Conservation (phyloP, 2,888 invertebrate genomes). For the Nymphalis urticae region DNA sequence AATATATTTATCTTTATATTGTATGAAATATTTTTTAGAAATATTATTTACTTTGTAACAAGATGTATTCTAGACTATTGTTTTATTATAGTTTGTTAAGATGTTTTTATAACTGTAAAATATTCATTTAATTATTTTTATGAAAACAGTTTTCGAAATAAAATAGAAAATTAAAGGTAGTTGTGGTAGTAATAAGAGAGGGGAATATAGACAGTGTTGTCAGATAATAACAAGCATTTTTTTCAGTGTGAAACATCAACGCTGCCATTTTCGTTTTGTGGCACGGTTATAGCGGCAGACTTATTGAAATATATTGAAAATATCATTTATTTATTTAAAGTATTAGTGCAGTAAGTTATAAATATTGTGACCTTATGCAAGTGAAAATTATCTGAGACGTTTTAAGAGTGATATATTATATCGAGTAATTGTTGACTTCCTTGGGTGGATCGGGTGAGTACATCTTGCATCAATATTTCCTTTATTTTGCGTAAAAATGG, state of each 20-base stretch:
- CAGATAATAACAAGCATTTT: conserved; percentile 36
- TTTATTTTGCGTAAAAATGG: conserved; percentile 45
- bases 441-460: conserved; percentile 75
- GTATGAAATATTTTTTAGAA: too few relatives aligned
- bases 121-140: background rate
- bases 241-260: conserved; percentile 48
- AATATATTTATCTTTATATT: too few relatives aligned
- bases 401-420: conserved; percentile 50
- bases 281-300: conserved; percentile 73
- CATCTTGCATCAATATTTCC: conserved; percentile 60
- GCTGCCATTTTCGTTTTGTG: conserved; percentile 82
- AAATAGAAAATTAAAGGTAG: too few relatives aligned
- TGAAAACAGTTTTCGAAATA: too few relatives aligned
- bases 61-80: background rate
- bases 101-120: too few relatives aligned
- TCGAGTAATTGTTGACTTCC: conserved; percentile 67
- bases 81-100: too few relatives aligned
- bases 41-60: too few relatives aligned
- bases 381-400: conserved; percentile 49
- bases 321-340: conserved; percentile 52
- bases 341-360: conserved; percentile 52
- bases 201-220: conserved; percentile 18
- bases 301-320: conserved; percentile 58
- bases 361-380: conserved; percentile 50
- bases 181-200: background rate